These are phyloP conservation scores for Manis crassicaudata DNA, from an alignment of 2,797 vertebrate genomes.

Conservation along the genomic window DNA sequence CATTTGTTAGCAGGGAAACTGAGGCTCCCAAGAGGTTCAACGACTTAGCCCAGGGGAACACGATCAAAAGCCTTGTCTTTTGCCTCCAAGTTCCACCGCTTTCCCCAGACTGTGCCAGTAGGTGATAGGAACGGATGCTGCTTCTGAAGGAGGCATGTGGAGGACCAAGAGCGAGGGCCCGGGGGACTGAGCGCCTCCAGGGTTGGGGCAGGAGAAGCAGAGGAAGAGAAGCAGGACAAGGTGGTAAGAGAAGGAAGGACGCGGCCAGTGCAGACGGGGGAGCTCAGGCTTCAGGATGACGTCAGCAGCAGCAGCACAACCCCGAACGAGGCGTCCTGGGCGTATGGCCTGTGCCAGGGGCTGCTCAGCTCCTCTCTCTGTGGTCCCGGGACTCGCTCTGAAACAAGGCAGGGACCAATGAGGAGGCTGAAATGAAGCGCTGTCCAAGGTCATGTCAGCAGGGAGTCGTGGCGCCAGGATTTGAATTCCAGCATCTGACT, in stretches of 20 bases:
- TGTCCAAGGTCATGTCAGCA: neutral
- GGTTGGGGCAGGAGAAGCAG: neutral
- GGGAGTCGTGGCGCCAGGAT: neutral
- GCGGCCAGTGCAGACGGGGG: too few species aligned
- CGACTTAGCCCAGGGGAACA: neutral
- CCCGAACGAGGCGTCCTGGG: neutral
- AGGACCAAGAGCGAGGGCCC: neutral
- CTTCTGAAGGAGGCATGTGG: neutral
- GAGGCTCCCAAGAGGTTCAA: neutral
- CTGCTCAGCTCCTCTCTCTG: neutral
- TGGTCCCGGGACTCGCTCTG: neutral
- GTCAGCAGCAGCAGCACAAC: neutral
- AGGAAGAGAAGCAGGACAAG: neutral
- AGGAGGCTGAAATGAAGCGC: neutral
- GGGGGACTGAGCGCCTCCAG: neutral
- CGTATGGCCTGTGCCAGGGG: rapidly evolving
- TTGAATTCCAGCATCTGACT: neutral
- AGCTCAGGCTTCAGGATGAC: neutral
- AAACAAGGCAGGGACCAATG: neutral
- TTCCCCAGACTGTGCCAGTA: neutral
- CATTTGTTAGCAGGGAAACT: neutral
- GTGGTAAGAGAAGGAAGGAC: neutral
- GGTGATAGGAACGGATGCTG: neutral
- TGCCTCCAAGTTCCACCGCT: neutral
- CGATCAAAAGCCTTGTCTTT: neutral